Percentiles rank a stretch among this genome's conserved stretches.
These are phyloP conservation scores for Bimastos eiseni DNA, from an alignment of 2,888 invertebrate genomes.

Conservation along the genomic window DNA sequence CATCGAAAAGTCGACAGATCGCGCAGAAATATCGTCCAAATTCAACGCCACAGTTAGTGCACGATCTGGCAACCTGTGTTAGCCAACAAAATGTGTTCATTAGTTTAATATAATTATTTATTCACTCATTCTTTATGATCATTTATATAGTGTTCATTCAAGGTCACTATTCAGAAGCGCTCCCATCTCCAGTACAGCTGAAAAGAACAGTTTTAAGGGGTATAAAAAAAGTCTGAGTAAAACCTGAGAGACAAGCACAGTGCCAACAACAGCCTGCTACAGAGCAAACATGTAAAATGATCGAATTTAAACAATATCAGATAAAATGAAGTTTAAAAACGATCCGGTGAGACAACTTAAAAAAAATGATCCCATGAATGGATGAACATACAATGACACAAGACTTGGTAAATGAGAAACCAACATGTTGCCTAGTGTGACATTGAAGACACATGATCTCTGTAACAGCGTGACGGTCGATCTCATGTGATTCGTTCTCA, in stretches of 20 bases:
- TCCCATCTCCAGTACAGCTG: too few relatives aligned
- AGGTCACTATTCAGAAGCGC: too few relatives aligned
- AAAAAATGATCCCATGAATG: neutral
- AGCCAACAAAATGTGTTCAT: neutral
- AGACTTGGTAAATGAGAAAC: slow-evolving; percentile 32
- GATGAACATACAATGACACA: too few relatives aligned
- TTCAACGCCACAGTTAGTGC: slow-evolving; percentile 46
- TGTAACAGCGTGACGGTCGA: slow-evolving; percentile 80
- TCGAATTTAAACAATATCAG: neutral
- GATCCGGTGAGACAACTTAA: too few relatives aligned
- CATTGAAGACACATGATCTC: slow-evolving; percentile 83
- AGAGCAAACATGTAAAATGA: neutral
- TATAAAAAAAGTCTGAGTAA: too few relatives aligned
- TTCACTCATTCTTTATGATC: too few relatives aligned
- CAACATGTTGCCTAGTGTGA: slow-evolving; percentile 71
- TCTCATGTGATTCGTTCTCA: slow-evolving; percentile 79
- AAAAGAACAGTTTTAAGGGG: too few relatives aligned
- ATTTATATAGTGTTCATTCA: too few relatives aligned
- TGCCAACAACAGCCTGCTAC: too few relatives aligned
- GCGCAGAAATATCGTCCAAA: slow-evolving; percentile 78
- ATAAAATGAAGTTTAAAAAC: neutral
- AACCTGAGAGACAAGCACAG: too few relatives aligned
- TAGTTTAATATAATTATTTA: too few relatives aligned
- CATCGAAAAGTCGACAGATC: slow-evolving; percentile 85
- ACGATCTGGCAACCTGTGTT: slow-evolving; percentile 23